Evolutionary conservation across 2,888 invertebrate genomes (phyloP).

Genomic region (Aphidoletes aphidimyza): DNA sequence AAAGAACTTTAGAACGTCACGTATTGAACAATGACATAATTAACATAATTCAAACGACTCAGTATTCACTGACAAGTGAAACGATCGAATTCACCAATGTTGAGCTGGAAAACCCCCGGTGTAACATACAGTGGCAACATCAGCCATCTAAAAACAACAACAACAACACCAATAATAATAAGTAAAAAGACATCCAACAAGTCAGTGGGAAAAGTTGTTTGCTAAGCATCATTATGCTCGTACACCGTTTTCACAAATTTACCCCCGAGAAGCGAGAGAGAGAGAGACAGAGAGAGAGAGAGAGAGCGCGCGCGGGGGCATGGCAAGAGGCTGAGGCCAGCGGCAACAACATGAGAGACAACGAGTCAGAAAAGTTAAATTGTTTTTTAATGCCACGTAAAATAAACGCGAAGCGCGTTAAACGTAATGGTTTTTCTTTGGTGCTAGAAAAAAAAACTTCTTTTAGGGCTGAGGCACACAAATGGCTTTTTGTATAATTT

Average conservation of each 20-base stretch:
- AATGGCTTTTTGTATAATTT: background rate
- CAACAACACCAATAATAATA: constrained; percentile 31
- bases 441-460: background rate
- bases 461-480: background rate
- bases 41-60: constrained; percentile 49
- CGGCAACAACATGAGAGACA: background rate
- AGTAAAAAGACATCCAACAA: constrained; percentile 51
- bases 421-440: constrained; percentile 43
- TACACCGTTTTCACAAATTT: background rate
- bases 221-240: constrained; percentile 31
- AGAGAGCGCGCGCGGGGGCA: background rate
- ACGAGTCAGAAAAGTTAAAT: constrained; percentile 37
- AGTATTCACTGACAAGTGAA: constrained; percentile 33
- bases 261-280: background rate
- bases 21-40: constrained; percentile 53
- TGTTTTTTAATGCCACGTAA: constrained; percentile 53
- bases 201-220: constrained; percentile 50
- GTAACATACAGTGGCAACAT: background rate
- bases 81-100: constrained; percentile 22
- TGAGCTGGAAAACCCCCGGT: background rate
- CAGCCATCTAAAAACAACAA: background rate
- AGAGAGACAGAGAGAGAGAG: background rate
- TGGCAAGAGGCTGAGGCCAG: background rate
- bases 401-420: constrained; percentile 31
- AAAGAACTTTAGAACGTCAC: constrained; percentile 26